A percentile compares a stretch with the other conserved stretches of the same genome.
phyloP scores from a whole-genome alignment of 2,888 invertebrate species.

The Cybosia mesomella region DNA sequence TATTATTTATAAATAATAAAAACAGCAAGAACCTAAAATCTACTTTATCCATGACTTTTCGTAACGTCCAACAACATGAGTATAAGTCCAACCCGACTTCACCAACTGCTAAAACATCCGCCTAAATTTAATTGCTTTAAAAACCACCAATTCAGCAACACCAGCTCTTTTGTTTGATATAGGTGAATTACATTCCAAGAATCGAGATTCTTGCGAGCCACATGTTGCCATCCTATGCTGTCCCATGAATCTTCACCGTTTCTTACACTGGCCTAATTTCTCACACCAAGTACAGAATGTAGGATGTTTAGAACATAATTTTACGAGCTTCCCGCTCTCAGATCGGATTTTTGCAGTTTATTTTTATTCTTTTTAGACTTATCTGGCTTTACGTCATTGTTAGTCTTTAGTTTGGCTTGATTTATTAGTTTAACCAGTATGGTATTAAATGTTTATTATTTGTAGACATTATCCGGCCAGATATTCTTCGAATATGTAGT shows the following conservation, averaged over 20 bases:
- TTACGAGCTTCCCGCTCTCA: conserved; percentile 45
- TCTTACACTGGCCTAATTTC: conserved; percentile 53
- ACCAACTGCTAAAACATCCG: conserved; percentile 33
- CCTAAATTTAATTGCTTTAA: conserved; percentile 33
- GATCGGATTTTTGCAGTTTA: conserved; percentile 44
- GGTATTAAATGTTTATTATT: conserved; percentile 37
- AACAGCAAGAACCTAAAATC: background rate
- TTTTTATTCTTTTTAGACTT: conserved; percentile 43
- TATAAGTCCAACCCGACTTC: background rate
- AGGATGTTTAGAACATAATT: conserved; percentile 48
- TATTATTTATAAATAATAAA: background rate
- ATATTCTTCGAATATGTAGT: conserved; percentile 13
- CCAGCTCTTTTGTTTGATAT: conserved; percentile 44
- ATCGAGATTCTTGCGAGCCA: too few relatives aligned
- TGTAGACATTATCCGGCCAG: conserved; percentile 25
- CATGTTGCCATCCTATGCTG: conserved; percentile 34
- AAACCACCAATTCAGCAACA: conserved; percentile 30
- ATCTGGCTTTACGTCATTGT: conserved; percentile 44
- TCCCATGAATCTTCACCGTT: conserved; percentile 57
- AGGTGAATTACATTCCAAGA: conserved; percentile 43
- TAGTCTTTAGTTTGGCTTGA: conserved; percentile 25
- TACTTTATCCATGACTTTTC: background rate
- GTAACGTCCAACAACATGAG: background rate
- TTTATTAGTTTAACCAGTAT: conserved; percentile 43
- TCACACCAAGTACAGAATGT: conserved; percentile 35